phyloP scores from a whole-genome alignment of 1,140 invertebrate species.

The Argopecten irradians region DNA sequence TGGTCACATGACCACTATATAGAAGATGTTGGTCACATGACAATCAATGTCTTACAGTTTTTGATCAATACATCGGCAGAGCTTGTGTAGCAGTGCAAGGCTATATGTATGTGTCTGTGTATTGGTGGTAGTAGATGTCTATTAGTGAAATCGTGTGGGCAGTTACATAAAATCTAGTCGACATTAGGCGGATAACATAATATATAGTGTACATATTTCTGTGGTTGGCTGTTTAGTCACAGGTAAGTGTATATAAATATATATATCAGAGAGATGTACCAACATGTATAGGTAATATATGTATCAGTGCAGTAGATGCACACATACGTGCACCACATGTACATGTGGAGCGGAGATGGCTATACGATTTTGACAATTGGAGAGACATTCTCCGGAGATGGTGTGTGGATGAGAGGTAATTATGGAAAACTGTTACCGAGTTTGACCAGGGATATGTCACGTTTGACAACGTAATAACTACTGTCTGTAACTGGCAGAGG shows the following conservation, averaged over 20 bases:
- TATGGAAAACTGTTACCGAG: not conserved
- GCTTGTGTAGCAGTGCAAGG: not conserved
- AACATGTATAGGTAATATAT: not conserved
- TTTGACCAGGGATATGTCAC: too few relatives aligned
- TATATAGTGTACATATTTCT: not conserved
- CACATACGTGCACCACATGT: not conserved
- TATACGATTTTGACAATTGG: not conserved
- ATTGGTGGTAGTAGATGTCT: too few relatives aligned
- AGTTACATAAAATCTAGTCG: not conserved
- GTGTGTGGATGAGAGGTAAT: not conserved
- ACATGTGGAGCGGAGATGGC: not conserved
- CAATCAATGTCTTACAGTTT: not conserved
- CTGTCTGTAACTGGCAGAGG: not conserved
- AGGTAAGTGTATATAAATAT: not conserved
- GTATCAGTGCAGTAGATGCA: not conserved
- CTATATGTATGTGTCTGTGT: not conserved
- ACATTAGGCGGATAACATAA: not conserved
- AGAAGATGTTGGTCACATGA: conserved; percentile 9
- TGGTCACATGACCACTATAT: conserved; percentile 5
- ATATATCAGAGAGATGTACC: not conserved
- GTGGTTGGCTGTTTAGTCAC: not conserved
- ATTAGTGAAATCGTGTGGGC: not conserved
- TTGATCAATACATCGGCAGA: conserved; percentile 9
- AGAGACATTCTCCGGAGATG: not conserved
- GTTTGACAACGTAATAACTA: not conserved